phyloP scores from a whole-genome alignment of 2,888 invertebrate genomes.

The Celastrina argiolus region DNA sequence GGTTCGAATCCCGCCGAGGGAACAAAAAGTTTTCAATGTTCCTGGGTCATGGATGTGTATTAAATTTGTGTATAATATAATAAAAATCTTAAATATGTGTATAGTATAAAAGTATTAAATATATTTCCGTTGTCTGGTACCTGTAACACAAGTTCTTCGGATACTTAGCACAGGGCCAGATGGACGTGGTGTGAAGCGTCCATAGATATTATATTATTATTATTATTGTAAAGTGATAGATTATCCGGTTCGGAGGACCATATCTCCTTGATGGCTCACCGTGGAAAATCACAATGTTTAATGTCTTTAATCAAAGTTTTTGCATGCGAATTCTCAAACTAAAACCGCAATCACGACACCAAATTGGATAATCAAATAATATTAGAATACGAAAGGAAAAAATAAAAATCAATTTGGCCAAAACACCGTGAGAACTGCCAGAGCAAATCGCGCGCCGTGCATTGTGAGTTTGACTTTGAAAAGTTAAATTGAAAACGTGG shows the following conservation, averaged over 20 bases:
- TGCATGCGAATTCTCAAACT: neutral
- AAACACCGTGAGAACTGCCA: slow-evolving; percentile 2
- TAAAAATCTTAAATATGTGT: too few relatives aligned
- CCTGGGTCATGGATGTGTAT: too few relatives aligned
- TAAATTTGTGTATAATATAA: too few relatives aligned
- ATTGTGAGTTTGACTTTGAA: slow-evolving; percentile 17
- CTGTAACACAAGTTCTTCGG: too few relatives aligned
- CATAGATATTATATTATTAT: too few relatives aligned
- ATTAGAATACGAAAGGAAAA: neutral
- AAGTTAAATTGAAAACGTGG: slow-evolving; percentile 19
- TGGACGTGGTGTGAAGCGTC: too few relatives aligned
- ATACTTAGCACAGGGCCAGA: too few relatives aligned
- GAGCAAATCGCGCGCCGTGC: neutral
- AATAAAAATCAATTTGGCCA: neutral
- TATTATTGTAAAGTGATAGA: neutral
- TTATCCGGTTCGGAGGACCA: neutral
- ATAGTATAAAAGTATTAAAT: too few relatives aligned
- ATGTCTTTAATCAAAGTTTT: neutral
- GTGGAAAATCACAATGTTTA: neutral
- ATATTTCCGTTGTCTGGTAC: too few relatives aligned
- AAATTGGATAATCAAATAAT: slow-evolving; percentile 14
- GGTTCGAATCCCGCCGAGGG: too few relatives aligned
- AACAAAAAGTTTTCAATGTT: too few relatives aligned
- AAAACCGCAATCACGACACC: neutral
- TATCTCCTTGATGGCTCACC: neutral